These are phyloP conservation scores for Eubasilissa regina DNA, from an alignment of 1,140 invertebrate species.

Conservation along the genomic window DNA sequence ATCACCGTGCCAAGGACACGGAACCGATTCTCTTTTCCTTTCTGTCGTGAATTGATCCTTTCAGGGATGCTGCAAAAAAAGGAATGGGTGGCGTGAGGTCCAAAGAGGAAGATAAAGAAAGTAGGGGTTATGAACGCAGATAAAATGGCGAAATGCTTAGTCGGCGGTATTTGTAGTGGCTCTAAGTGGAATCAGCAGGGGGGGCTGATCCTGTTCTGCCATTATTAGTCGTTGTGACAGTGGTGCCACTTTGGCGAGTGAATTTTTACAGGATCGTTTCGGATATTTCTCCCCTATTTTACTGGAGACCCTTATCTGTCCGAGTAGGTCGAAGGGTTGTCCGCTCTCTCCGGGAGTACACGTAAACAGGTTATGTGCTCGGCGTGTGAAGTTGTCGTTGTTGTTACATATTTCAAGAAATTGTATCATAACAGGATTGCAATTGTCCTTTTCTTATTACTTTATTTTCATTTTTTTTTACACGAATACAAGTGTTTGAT, in stretches of 20 bases:
- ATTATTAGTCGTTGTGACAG: slow-evolving; percentile 1
- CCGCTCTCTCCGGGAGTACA: slow-evolving; percentile 19
- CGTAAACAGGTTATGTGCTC: slow-evolving; percentile 29
- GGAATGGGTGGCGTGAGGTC: slow-evolving; percentile 8
- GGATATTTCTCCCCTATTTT: slow-evolving; percentile 24
- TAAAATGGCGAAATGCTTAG: slow-evolving; percentile 48
- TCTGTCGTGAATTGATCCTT: slow-evolving; percentile 4
- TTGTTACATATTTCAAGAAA: not conserved
- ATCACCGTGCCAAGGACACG: too few relatives aligned
- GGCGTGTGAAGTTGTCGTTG: not conserved
- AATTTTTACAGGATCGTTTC: slow-evolving; percentile 34
- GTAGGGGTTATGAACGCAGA: slow-evolving; percentile 37
- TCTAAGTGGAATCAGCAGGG: slow-evolving; percentile 50
- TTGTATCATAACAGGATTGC: too few relatives aligned
- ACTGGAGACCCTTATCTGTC: slow-evolving; percentile 24
- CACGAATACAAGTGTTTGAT: too few relatives aligned
- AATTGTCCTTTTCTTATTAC: too few relatives aligned
- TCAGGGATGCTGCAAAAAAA: not conserved
- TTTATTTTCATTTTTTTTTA: too few relatives aligned
- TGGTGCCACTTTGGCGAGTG: slow-evolving; percentile 26
- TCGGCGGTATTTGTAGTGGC: slow-evolving; percentile 56
- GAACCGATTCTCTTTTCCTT: not conserved
- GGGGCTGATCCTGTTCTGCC: slow-evolving; percentile 23
- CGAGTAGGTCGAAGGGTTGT: slow-evolving; percentile 16
- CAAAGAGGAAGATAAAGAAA: slow-evolving; percentile 22